A percentile compares a stretch with the other conserved stretches of the same genome.
Conservation (phyloP, 2,888 invertebrate species). For the Epicampocera succincta region DNA sequence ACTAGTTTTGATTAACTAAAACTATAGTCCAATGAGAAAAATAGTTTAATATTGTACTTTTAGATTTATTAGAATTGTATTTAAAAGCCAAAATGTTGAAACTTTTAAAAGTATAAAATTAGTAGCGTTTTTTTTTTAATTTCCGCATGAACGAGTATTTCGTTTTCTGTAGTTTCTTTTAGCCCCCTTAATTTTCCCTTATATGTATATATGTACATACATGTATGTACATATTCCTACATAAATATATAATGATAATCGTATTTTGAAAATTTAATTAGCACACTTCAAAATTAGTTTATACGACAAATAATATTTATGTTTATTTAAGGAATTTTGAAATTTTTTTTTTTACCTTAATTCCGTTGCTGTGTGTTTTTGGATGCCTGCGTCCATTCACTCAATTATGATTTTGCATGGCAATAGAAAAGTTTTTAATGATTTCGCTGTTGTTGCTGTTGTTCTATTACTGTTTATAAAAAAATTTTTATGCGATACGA, state of each 20-base stretch:
- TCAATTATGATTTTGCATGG: conserved; percentile 48
- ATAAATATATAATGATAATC: conserved; percentile 6
- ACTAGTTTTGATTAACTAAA: no score
- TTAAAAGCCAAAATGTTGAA: no score
- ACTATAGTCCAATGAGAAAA: no score
- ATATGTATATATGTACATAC: no score
- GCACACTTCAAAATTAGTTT: conserved; percentile 61
- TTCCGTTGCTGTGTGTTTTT: conserved; percentile 23
- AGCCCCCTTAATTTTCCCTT: no score
- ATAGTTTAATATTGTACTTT: no score
- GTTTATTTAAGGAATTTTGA: conserved; percentile 27
- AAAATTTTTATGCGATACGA: conserved; percentile 6
- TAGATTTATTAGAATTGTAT: no score
- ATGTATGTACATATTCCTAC: no score
- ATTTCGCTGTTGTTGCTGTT: conserved; percentile 37
- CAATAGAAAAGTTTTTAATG: conserved; percentile 50
- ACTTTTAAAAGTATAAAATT: no score
- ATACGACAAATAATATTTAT: conserved; percentile 56
- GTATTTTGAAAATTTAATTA: conserved; percentile 64
- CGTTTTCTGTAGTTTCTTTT: no score
- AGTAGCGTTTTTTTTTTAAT: no score
- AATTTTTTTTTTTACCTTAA: conserved; percentile 2
- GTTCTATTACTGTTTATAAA: conserved; percentile 40
- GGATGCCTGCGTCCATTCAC: conserved; percentile 23
- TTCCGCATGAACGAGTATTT: no score